A percentile compares a stretch with the other conserved stretches of the same genome.
Conservation (phyloP, 2,888 invertebrate genomes). For the Drosophila meridionalis region DNA sequence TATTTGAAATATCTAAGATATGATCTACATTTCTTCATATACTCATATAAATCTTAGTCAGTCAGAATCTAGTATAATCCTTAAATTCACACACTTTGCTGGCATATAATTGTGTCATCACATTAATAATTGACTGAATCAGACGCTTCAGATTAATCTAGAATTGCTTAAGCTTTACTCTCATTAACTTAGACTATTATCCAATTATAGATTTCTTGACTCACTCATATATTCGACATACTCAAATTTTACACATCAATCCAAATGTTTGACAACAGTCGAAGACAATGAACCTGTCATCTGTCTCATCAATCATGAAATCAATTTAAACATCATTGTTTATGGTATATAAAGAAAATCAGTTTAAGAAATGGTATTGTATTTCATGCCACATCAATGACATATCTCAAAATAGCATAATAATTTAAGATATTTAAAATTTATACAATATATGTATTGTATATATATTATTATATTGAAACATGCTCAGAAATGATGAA, state of each 20-base stretch:
- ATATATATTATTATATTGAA: not conserved
- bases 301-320: not conserved
- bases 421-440: not conserved
- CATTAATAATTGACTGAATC: not conserved
- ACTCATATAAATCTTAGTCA: not conserved
- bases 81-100: not conserved
- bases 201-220: not conserved
- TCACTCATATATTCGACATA: not conserved
- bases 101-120: not conserved
- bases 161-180: not conserved
- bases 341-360: not conserved
- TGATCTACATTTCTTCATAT: no score
- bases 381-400: constrained; percentile 1
- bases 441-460: no score
- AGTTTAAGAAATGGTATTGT: not conserved
- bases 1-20: no score
- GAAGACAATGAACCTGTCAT: not conserved
- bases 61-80: not conserved
- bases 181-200: not conserved
- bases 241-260: not conserved
- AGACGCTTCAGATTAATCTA: not conserved
- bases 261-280: not conserved
- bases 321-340: not conserved
- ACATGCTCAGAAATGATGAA: not conserved
- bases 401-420: not conserved